Evolutionary conservation across 2,797 vertebrate genomes (phyloP), one percentile per base, ranked within the genome.

Genomic region (Sternotherus odoratus): DNA sequence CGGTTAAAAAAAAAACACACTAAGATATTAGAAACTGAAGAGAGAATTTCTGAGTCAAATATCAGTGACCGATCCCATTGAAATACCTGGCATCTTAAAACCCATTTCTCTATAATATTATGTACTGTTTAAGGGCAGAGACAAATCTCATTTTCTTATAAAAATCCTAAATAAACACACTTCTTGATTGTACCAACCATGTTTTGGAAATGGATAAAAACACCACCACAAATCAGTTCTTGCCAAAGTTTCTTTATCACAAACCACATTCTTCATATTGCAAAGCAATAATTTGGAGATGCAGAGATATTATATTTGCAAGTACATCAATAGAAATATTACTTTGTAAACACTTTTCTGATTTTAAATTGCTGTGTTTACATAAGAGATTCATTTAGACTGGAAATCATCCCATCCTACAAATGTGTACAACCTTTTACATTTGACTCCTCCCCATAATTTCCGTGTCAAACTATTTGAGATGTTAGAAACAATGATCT

Each of bases 301-400:
- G 80, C 75, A 77, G 36, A 57, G 8, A 53, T n/a, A 13, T 85
- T 69, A 13, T 85, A 93, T 94, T 53, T 17, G 86, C 83, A 85
- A 69, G 46, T n/a, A 78, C 79, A 94, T 23, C 39, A 36, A 69
- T 1, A 83, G 43, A 90, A 82, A 83, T 74, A 91, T 16, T 93
- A 23, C 46, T 89, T 85, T 94, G 57, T 83, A 92, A 94, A 89
- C 16, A 12, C 86, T 53, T 53, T 6, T 89, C 83, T 2, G 16
- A 85, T 90, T 89, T 72, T 63, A 83, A 89, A 75, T 85, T 48
- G 19, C 9, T 1, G 49, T 82, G 43, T 80, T 83, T 87, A 85
- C 6, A 4, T 12, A 85, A 53, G 3, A 82, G 50, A 88, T 77
- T 72, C 4, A 56, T 85, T 81, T 2, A 78, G 28, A 56, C 53